A percentile compares a stretch with the other conserved stretches of the same genome.
Conservation (phyloP, 2,113 vertebrate genomes). For the Tapirus terrestris region DNA sequence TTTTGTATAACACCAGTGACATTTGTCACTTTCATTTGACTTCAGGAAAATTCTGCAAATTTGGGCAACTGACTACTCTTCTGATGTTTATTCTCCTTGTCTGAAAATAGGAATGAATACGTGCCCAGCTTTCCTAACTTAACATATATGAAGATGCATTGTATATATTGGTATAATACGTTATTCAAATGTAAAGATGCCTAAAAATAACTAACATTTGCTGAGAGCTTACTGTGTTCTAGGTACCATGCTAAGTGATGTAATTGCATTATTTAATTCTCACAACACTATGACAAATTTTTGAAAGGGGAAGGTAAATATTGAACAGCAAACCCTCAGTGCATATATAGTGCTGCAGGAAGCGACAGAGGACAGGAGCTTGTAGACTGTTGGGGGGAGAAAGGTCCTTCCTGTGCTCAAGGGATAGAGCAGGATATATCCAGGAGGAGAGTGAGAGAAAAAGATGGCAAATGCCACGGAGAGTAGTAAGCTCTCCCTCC, state of each 20-base stretch:
- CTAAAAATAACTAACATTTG: slow-evolving; percentile 7
- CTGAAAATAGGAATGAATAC: slow-evolving; percentile 7
- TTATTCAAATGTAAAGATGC: slow-evolving; percentile 25
- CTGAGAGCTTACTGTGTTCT: not conserved
- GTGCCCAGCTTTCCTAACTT: not conserved
- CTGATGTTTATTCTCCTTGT: not conserved
- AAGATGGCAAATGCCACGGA: not conserved
- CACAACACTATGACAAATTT: not conserved
- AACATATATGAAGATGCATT: not conserved
- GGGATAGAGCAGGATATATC: not conserved
- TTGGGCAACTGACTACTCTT: not conserved
- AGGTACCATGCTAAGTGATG: not conserved
- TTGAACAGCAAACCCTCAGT: not conserved
- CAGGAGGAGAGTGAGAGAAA: not conserved
- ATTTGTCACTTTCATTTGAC: not conserved
- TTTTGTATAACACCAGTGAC: not conserved
- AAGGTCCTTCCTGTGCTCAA: not conserved
- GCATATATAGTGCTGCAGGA: not conserved
- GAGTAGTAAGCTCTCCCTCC: not conserved
- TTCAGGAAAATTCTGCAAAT: slow-evolving; percentile 1
- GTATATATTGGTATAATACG: not conserved
- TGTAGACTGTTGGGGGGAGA: not conserved
- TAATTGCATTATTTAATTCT: not conserved
- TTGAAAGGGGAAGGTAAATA: not conserved
- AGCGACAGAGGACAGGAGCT: not conserved